A percentile compares a stretch with the other conserved stretches of the same genome.
phyloP scores from a whole-genome alignment of 2,888 invertebrate genomes.

The Coronaproctus castanopsis region DNA sequence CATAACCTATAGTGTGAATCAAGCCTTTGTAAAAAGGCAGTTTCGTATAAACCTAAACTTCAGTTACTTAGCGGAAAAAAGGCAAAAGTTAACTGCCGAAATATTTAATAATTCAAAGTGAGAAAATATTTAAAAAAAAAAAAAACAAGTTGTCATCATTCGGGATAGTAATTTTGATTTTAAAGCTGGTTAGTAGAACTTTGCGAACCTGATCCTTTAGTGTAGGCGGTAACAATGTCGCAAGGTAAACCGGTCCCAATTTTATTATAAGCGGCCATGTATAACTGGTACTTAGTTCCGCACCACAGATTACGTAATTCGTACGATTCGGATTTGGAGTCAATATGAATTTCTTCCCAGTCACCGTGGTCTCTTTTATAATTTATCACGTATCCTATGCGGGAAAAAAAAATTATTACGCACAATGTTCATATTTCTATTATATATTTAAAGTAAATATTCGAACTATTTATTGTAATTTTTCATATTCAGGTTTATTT shows the following conservation, averaged over 20 bases:
- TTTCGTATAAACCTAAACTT: too few relatives aligned
- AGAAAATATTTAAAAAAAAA: too few relatives aligned
- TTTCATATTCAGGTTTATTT: neutral
- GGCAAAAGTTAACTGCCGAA: too few relatives aligned
- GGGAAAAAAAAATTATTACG: neutral
- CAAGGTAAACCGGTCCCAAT: slow-evolving; percentile 76
- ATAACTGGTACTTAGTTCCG: slow-evolving; percentile 68
- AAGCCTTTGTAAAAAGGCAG: too few relatives aligned
- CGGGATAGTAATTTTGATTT: too few relatives aligned
- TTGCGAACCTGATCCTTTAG: slow-evolving; percentile 44
- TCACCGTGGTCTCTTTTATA: slow-evolving; percentile 76
- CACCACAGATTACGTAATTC: slow-evolving; percentile 59
- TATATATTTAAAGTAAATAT: neutral
- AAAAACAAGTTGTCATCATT: too few relatives aligned
- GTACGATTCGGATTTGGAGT: slow-evolving; percentile 57
- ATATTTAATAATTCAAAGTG: too few relatives aligned
- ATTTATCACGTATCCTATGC: slow-evolving; percentile 62
- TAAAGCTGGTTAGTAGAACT: too few relatives aligned
- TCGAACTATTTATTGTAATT: neutral
- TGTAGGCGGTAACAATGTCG: slow-evolving; percentile 66
- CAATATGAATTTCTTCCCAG: slow-evolving; percentile 76
- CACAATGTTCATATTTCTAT: neutral
- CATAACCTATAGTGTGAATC: too few relatives aligned
- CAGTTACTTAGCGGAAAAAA: too few relatives aligned
- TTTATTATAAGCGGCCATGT: slow-evolving; percentile 73